A percentile compares a stretch with the other conserved stretches of the same genome.
Evolutionary conservation across 1,140 invertebrate genomes (phyloP).

Genomic region (Tenebrio molitor): DNA sequence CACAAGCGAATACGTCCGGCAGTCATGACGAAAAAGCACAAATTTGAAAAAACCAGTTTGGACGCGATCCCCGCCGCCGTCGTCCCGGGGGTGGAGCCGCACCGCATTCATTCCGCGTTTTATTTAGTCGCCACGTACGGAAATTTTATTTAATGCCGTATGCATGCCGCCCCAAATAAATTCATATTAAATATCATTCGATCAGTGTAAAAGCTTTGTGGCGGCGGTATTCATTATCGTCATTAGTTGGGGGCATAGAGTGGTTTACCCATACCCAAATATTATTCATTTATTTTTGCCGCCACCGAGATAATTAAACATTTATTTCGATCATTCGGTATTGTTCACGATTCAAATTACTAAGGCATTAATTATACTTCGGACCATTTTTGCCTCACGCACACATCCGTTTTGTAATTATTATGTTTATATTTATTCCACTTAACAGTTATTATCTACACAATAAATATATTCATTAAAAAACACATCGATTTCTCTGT

Average conservation of each 20-base stretch:
- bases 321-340: slow-evolving; percentile 1
- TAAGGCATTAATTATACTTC: too few relatives aligned
- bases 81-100: not conserved
- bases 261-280: slow-evolving; percentile 14
- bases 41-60: slow-evolving; percentile 1
- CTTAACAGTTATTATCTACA: too few relatives aligned
- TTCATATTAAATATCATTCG: slow-evolving; percentile 15
- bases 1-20: not conserved
- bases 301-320: slow-evolving; percentile 6
- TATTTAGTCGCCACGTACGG: not conserved
- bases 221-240: slow-evolving; percentile 19
- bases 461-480: too few relatives aligned
- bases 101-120: not conserved
- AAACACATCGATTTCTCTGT: too few relatives aligned
- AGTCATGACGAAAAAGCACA: not conserved
- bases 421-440: too few relatives aligned
- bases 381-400: too few relatives aligned
- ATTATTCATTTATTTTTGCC: slow-evolving; percentile 8
- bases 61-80: too few relatives aligned
- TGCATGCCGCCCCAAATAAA: not conserved
- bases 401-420: too few relatives aligned
- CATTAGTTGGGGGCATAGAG: slow-evolving; percentile 8
- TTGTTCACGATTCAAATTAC: too few relatives aligned
- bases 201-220: slow-evolving; percentile 24
- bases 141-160: slow-evolving; percentile 14